Conservation (phyloP, 2,888 invertebrate genomes). For the Amphipoea oculea region DNA sequence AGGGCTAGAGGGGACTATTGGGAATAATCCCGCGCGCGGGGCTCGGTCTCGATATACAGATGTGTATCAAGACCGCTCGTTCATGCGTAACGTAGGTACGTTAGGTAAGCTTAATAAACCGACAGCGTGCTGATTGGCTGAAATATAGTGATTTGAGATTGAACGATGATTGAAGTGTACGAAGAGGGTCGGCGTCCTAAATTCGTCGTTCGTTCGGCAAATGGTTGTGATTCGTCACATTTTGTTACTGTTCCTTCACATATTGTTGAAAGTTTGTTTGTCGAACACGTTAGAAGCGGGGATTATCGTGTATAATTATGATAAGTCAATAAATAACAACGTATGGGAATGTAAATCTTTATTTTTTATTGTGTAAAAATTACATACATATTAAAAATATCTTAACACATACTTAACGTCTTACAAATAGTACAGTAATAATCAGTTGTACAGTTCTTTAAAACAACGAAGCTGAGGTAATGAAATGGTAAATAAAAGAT, state of each 20-base stretch:
- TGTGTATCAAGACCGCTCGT: too few species aligned
- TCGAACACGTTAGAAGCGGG: neutral
- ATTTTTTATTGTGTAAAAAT: slow-evolving; percentile 79
- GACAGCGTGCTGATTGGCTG: too few species aligned
- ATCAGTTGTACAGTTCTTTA: slow-evolving; percentile 74
- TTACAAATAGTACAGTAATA: slow-evolving; percentile 76
- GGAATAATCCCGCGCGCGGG: too few species aligned
- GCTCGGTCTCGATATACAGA: too few species aligned
- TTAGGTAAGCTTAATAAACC: too few species aligned
- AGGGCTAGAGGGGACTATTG: too few species aligned
- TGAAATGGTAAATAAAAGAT: slow-evolving; percentile 76
- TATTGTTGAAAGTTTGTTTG: neutral
- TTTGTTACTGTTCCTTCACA: neutral
- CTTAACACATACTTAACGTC: slow-evolving; percentile 78
- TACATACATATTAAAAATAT: slow-evolving; percentile 78
- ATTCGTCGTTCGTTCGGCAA: neutral
- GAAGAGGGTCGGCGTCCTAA: neutral
- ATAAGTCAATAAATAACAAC: neutral
- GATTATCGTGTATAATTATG: neutral
- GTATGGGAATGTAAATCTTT: slow-evolving; percentile 71
- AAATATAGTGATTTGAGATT: too few species aligned
- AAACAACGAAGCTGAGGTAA: slow-evolving; percentile 87
- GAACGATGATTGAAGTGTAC: too few species aligned
- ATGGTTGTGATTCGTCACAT: neutral
- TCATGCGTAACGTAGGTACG: too few species aligned